These are phyloP conservation scores for Lepilemur ruficaudatus DNA, from an alignment of 2,797 vertebrate genomes.

Conservation along the genomic window DNA sequence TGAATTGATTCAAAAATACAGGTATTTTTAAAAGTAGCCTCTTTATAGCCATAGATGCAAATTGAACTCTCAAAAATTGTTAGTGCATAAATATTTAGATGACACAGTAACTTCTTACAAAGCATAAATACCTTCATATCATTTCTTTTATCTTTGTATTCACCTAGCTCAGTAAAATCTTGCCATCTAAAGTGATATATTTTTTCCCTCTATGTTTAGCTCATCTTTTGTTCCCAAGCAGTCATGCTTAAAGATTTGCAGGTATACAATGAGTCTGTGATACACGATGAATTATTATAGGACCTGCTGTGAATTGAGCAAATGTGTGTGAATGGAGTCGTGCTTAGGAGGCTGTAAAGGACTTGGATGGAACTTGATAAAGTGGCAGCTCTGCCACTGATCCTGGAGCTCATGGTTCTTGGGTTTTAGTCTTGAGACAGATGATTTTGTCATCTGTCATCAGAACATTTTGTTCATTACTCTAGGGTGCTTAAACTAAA, in stretches of 20 bases:
- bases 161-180: neutral
- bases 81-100: neutral
- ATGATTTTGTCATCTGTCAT: neutral
- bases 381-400: neutral
- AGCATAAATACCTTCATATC: neutral
- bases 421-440: neutral
- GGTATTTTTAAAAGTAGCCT: neutral
- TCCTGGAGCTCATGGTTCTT: neutral
- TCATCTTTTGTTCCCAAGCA: neutral
- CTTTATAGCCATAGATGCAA: neutral
- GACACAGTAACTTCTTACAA: neutral
- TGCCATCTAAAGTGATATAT: neutral
- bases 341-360: neutral
- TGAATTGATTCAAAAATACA: neutral
- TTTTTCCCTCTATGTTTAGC: neutral
- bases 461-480: slow-evolving; percentile 13
- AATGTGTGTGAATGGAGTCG: neutral
- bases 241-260: neutral
- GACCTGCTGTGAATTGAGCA: neutral
- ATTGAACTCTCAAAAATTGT: neutral
- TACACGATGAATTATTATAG: neutral
- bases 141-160: neutral
- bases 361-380: neutral
- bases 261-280: neutral
- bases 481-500: neutral